These are phyloP conservation scores for Paracanthobrama guichenoti DNA, from an alignment of 2,113 vertebrate genomes.

Conservation along the genomic window DNA sequence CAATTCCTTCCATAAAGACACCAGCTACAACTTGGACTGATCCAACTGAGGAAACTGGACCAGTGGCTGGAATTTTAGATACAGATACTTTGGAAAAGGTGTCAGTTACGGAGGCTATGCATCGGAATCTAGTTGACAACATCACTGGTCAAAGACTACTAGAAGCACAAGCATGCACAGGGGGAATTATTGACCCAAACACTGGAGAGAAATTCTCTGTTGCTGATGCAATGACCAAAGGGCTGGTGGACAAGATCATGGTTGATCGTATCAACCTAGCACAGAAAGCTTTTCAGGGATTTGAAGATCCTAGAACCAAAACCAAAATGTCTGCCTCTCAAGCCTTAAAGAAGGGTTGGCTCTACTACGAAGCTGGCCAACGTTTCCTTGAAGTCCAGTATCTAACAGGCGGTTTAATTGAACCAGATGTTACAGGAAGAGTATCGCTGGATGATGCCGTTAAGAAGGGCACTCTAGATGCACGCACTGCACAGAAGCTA, in stretches of 20 bases:
- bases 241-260: constrained; percentile 95
- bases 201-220: constrained; percentile 86
- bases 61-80: constrained; percentile 93
- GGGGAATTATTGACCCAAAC: constrained; percentile 91
- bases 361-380: constrained; percentile 96
- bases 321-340: constrained; percentile 95
- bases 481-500: constrained; percentile 92
- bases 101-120: constrained; percentile 94
- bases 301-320: constrained; percentile 97
- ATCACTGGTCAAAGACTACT: constrained; percentile 93
- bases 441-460: constrained; percentile 89
- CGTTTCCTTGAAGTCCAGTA: constrained; percentile 98
- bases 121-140: constrained; percentile 92
- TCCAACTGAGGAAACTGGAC: constrained; percentile 89
- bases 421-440: constrained; percentile 82
- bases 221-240: constrained; percentile 83
- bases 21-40: constrained; percentile 86
- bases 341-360: constrained; percentile 97
- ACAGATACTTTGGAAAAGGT: constrained; percentile 97
- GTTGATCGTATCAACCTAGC: constrained; percentile 96
- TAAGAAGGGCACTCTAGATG: constrained; percentile 88
- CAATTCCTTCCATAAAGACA: constrained; percentile 75
- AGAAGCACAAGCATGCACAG: constrained; percentile 94
- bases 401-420: constrained; percentile 92
- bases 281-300: constrained; percentile 94